These are phyloP conservation scores for Melanargia galathea DNA, from an alignment of 2,888 invertebrate species.

Conservation along the genomic window DNA sequence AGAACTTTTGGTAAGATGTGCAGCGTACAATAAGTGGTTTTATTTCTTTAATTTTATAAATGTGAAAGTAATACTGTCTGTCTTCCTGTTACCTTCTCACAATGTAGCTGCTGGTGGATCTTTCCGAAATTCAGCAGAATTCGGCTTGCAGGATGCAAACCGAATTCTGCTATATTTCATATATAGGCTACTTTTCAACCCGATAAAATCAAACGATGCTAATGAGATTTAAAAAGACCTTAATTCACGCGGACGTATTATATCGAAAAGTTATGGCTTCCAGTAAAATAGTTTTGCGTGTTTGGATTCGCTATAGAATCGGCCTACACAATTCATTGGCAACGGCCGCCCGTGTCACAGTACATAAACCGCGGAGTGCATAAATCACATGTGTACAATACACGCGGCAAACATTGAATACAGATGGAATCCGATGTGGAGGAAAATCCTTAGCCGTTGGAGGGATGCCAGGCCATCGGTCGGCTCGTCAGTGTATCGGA, in stretches of 20 bases:
- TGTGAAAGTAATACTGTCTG: no score
- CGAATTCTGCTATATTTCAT: no score
- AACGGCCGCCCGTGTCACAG: constrained; percentile 5
- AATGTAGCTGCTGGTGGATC: no score
- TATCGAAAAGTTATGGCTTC: background rate
- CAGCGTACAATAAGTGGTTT: background rate
- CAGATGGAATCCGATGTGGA: constrained; percentile 21
- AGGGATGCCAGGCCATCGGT: constrained; percentile 37
- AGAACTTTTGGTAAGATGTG: no score
- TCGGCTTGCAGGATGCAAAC: no score
- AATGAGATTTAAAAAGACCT: no score
- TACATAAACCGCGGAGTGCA: constrained; percentile 12
- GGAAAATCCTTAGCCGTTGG: constrained; percentile 32
- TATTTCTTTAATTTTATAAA: background rate
- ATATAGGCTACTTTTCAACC: no score
- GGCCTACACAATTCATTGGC: constrained; percentile 36
- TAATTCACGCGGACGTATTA: no score
- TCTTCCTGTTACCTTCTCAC: no score
- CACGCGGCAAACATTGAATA: constrained; percentile 27
- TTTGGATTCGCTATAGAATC: background rate
- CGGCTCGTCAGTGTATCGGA: constrained; percentile 37
- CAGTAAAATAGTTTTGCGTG: constrained; percentile 8
- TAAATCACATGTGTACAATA: constrained; percentile 24
- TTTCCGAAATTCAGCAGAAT: no score
- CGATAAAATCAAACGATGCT: no score